Percentiles rank a stretch among this genome's conserved stretches.
Evolutionary conservation across 1,140 invertebrate species (phyloP).

Genomic region (Caenorhabditis latens): DNA sequence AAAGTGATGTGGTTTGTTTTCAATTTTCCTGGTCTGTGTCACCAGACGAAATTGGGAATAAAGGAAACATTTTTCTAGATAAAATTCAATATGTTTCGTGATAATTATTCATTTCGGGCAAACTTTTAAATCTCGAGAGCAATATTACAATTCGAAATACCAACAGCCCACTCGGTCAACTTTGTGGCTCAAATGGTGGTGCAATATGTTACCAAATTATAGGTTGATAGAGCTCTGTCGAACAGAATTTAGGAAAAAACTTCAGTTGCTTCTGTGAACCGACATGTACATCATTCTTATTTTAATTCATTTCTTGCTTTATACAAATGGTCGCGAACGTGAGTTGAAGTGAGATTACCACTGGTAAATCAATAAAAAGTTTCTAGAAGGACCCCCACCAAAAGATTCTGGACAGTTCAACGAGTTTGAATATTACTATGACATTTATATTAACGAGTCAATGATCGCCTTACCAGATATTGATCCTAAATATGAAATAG

Average conservation of each 20-base stretch:
- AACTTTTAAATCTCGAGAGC: too few relatives aligned
- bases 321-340: not conserved
- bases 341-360: not conserved
- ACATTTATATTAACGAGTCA: constrained; percentile 20
- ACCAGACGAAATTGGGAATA: not conserved
- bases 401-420: not conserved
- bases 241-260: too few relatives aligned
- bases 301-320: not conserved
- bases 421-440: not conserved
- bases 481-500: not conserved
- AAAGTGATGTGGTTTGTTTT: constrained; percentile 30
- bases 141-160: too few relatives aligned
- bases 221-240: not conserved
- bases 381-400: constrained; percentile 1
- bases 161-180: not conserved
- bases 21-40: not conserved
- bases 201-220: not conserved
- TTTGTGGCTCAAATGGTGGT: not conserved
- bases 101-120: too few relatives aligned
- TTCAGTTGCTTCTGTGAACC: not conserved
- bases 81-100: too few relatives aligned
- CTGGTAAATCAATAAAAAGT: too few relatives aligned
- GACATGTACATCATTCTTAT: not conserved
- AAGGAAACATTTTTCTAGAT: not conserved
- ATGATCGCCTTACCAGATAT: not conserved